Conservation (phyloP, 2,113 vertebrate species). For the Cryptotis parvus region DNA sequence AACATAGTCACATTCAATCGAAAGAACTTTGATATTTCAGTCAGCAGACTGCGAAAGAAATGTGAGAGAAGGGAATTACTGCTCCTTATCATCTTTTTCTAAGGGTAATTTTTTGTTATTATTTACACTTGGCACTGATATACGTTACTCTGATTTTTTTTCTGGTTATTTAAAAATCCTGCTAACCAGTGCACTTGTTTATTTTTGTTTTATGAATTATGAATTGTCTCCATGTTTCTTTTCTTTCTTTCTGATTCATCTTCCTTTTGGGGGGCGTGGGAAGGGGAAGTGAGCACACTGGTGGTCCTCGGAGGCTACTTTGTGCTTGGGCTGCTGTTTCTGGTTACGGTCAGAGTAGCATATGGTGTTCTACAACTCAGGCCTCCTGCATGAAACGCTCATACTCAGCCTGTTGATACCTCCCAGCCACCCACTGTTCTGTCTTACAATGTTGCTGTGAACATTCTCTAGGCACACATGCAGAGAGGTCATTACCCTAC, state of each 20-base stretch:
- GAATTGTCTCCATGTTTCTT: too few species aligned
- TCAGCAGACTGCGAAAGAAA: slow-evolving; percentile 54
- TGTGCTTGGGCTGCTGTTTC: too few species aligned
- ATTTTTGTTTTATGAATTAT: neutral
- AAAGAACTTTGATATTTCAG: neutral
- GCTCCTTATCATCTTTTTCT: too few species aligned
- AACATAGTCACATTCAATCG: neutral
- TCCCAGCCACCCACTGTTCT: too few species aligned
- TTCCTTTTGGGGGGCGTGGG: too few species aligned
- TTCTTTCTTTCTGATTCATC: too few species aligned
- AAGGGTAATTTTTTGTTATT: neutral
- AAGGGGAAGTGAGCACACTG: too few species aligned
- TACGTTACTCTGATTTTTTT: neutral
- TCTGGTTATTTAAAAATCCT: neutral
- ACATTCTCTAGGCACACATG: neutral
- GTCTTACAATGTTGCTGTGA: neutral
- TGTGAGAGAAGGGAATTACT: neutral
- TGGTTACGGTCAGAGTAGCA: too few species aligned
- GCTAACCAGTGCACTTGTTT: neutral
- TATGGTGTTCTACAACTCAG: too few species aligned
- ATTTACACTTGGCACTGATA: neutral
- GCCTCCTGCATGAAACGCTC: too few species aligned
- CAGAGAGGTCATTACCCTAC: neutral
- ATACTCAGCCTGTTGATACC: too few species aligned
- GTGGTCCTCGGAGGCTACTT: too few species aligned